Base-by-base conservation (phyloP, 2,113 vertebrate species). In the Raja brachyura region DNA sequence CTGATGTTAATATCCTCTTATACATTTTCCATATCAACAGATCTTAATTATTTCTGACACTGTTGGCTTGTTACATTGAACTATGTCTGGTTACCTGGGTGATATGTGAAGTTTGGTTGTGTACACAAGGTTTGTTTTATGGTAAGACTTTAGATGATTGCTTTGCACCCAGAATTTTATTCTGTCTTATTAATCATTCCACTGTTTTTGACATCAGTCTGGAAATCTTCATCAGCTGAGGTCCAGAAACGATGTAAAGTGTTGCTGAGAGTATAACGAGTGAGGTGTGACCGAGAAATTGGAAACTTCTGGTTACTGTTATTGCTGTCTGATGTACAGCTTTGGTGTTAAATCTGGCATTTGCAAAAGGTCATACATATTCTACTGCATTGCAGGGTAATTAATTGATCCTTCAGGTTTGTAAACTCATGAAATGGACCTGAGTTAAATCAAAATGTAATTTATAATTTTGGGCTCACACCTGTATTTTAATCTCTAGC, bases 61-160 rank as follows among this genome's bases (percentile, higher is more conserved):
- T 88, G 59, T 63, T 63, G n/a, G 81, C 18, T 31, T 90, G 31
- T 39, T 20, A 68, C 14, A 70, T 33, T 33, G n/a, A 5, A 33
- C 61, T 68, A 5, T 88, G 83, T 86, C 83, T 61, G 56, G 83
- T 86, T 86, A 86, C 11, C 83, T 86, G 83, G 20, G 20, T 16
- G 56, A 86, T 61, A 61, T 86, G 14, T 86, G 22, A 86, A 86
- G 59, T 56, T 86, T 86, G 83, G 83, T 56, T 13, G 9, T 86
- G 83, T 86, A 61, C 7, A 56, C 83, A 85, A 59, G 33, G 56
- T n/a, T 90, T 90, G 86, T 68, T 90, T 90, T 66, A 90, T 20
- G 61, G 31, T 20, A 31, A 33, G 14, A 90, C n/a, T n/a, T 85
- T 10, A 66, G 85, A 16, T 28, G 4, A 61, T 90, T 68, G 61